A percentile compares a stretch with the other conserved stretches of the same genome.
phyloP scores from a whole-genome alignment of 2,113 vertebrate genomes.

The Rhinolophus sinicus region DNA sequence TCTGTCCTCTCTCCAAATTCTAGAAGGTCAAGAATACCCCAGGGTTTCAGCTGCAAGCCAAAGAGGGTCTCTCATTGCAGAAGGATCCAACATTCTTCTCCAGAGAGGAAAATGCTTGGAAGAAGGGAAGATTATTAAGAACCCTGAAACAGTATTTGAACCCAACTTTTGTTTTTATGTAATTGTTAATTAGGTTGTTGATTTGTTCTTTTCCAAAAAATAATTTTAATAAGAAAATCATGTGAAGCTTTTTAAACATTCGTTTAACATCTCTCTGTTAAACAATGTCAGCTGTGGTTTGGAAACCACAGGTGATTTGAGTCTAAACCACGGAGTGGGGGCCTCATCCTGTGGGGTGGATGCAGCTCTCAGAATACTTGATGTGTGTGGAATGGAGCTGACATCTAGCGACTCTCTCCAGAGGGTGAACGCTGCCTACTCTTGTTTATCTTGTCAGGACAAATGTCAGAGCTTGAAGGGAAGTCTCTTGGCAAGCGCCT shows the following conservation, averaged over 20 bases:
- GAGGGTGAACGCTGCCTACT: conserved; percentile 29
- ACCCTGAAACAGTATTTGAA: not conserved
- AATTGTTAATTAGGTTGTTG: conserved; percentile 32
- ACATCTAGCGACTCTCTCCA: conserved; percentile 69
- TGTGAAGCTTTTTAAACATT: not conserved
- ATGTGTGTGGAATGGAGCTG: conserved; percentile 58
- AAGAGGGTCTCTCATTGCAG: not conserved
- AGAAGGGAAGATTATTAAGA: not conserved
- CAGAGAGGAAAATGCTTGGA: not conserved
- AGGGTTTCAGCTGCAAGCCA: conserved; percentile 14
- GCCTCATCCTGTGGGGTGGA: not conserved
- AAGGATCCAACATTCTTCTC: not conserved
- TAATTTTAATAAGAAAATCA: conserved; percentile 54
- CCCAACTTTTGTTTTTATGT: not conserved
- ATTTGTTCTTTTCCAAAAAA: conserved; percentile 40
- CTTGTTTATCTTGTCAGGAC: conserved; percentile 77
- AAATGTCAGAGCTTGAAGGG: conserved; percentile 71
- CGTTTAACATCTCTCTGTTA: not conserved
- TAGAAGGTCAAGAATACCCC: conserved; percentile 20
- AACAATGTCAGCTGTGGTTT: conserved; percentile 6
- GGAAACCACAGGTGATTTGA: conserved; percentile 52
- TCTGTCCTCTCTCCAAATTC: conserved; percentile 3
- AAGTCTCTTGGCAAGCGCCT: not conserved
- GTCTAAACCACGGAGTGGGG: not conserved
- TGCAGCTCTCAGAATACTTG: not conserved